Base-by-base conservation (phyloP, 2,113 vertebrate species). In the Spizaetus ornatus region DNA sequence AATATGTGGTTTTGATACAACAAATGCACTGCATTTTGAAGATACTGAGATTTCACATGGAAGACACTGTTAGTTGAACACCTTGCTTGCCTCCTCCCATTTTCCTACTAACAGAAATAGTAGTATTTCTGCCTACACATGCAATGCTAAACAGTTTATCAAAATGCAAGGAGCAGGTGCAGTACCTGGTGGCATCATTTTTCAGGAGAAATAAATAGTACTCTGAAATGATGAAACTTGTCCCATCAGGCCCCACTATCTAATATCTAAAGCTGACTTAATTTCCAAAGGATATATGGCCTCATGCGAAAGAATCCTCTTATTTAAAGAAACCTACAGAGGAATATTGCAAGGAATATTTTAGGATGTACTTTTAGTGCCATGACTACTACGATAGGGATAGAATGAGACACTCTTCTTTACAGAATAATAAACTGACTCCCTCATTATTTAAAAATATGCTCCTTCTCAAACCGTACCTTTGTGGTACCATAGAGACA, bases 151-250 rank as follows among this genome's bases (percentile, higher is more conserved):
- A 70, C 70, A 91, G 61, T 95, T 96, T 87, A 95, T 95, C 95
- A 95, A 87, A 83, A 91, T 83, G 91, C 84, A 89, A 93, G 66
- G 84, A 94, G 74, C 96, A 95, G 94, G 93, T 96, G 94, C 84
- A 80, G 78, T 85, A 91, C 93, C 89, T 93, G 87, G 82, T 96
- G 89, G 82, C 79, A 73, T 76, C 56, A 77, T 97, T 96, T 96
- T 95, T 95, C 86, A 77, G 70, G 36, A 91, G 73, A 85, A 93
- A 95, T 93, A 94, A 97, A 85, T 34, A 69, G 53, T 36, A 10
- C 52, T 84, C 86, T 85, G 81, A 92, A 94, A 63, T 47, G 74
- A 92, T 88, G 76, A 59, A 86, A 71, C 69, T 80, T 61, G 70
- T 93, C 69, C 67, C 92, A 92, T 93, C 91, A 92, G 88, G 50